Percentiles rank a stretch among this genome's conserved stretches.
phyloP scores from a whole-genome alignment of 1,140 invertebrate species.

The Artemia franciscana region DNA sequence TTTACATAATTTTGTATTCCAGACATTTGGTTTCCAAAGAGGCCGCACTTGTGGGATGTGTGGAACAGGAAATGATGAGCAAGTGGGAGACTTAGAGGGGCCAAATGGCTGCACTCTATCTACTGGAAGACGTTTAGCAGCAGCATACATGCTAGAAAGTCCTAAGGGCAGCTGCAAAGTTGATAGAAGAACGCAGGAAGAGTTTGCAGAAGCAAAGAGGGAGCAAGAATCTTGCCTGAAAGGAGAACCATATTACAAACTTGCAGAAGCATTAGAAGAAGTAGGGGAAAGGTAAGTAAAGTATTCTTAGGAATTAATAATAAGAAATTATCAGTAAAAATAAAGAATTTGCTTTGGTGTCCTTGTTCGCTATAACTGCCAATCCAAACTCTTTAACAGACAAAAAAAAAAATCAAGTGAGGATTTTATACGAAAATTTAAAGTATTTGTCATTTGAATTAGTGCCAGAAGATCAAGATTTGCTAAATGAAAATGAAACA shows the following conservation, averaged over 20 bases:
- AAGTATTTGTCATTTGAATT: too few species aligned
- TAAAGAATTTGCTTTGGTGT: too few species aligned
- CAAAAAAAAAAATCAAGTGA: too few species aligned
- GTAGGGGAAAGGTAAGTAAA: not conserved
- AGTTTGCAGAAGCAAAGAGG: not conserved
- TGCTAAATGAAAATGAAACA: too few species aligned
- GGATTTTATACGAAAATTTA: too few species aligned
- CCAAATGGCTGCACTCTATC: slow-evolving; percentile 5
- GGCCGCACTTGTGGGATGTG: slow-evolving; percentile 10
- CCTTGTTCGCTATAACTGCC: too few species aligned
- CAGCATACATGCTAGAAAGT: not conserved
- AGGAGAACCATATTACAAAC: not conserved
- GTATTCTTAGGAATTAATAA: too few species aligned
- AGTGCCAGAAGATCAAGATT: too few species aligned
- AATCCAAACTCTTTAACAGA: too few species aligned
- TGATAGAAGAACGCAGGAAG: not conserved
- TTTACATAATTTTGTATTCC: not conserved
- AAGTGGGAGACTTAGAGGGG: slow-evolving; percentile 7
- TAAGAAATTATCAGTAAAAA: too few species aligned
- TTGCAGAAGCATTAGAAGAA: not conserved
- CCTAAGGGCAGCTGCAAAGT: not conserved
- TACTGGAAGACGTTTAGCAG: not conserved
- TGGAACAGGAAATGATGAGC: slow-evolving; percentile 9
- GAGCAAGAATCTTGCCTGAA: not conserved
- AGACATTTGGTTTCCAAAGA: slow-evolving; percentile 5